Evolutionary conservation across 2,888 invertebrate species (phyloP), one percentile per base, ranked within the genome.

Genomic region (Nemoura dubitans): DNA sequence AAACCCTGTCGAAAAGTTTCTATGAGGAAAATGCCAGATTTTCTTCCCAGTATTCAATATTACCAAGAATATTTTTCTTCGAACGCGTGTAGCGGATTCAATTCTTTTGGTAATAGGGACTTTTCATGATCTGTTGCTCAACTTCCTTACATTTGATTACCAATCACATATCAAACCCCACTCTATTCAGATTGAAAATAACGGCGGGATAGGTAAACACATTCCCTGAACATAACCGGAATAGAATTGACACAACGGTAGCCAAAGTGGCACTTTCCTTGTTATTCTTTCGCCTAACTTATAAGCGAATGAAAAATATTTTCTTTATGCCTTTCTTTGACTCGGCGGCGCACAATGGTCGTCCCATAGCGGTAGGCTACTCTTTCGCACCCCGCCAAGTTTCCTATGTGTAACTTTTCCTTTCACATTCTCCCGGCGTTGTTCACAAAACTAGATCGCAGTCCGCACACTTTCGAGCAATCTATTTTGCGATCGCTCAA

Each of bases 401-500:
- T 59, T 36, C 59, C 59, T 59, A 7, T 21, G 59, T 21, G 59
- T 21, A 59, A 59, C 59, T 59, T 21, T 59, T 59, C 59, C 59
- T 59, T 21, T 59, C 21, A 14, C 59, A 10, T 59, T 59, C 59
- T 59, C 59, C 16, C 2, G 59, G 59, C 59, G 59, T 59, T 21
- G 59, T 21, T 21, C 1, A 59, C 3, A 59, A 21, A 59, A 59
- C 3, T 7, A 59, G 21, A 59, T 14, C 59, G 59, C 16, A 3
- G 59, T 59, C 59, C 21, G 21, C 59, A 10, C 59, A 59, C 59
- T 21, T 59, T 26, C 26, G 26, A 25, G 28, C 84, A 84, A 84
- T 84, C 84, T 84, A 59, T 76, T 84, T 76, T 84, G 84, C 59
- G 76, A 27, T 29, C 30, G 30, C 16, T 81, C 27, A 76, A 76